phyloP scores from a whole-genome alignment of 1,140 invertebrate species.

The Megalonaias nervosa region DNA sequence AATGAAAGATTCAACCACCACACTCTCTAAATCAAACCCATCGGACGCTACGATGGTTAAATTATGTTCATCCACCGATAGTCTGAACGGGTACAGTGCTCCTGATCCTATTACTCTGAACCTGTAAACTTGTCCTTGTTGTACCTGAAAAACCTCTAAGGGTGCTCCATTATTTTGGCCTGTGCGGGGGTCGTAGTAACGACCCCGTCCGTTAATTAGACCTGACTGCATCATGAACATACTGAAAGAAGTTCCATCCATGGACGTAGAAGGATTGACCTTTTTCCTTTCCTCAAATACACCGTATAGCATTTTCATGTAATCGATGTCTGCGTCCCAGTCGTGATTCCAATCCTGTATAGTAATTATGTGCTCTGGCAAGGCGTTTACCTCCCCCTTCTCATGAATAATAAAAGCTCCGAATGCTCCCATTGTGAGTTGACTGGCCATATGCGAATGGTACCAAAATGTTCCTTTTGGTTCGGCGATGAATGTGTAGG shows the following conservation, averaged over 20 bases:
- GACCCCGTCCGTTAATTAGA: conserved; percentile 64
- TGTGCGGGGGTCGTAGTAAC: conserved; percentile 39
- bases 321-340: conserved; percentile 44
- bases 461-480: conserved; percentile 66
- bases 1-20: conserved; percentile 72
- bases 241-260: conserved; percentile 44
- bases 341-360: conserved; percentile 63
- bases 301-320: conserved; percentile 50
- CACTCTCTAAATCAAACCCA: conserved; percentile 83
- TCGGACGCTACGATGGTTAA: conserved; percentile 85
- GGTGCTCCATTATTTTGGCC: conserved; percentile 53
- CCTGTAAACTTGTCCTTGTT: conserved; percentile 38
- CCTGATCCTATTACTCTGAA: conserved; percentile 60
- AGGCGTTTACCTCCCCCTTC: neutral
- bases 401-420: conserved; percentile 60
- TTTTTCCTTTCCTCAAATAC: conserved; percentile 37
- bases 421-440: conserved; percentile 56
- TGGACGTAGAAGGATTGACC: conserved; percentile 17
- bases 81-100: conserved; percentile 52
- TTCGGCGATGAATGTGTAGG: conserved; percentile 78
- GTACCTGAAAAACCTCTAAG: conserved; percentile 49
- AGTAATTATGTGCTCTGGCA: conserved; percentile 47
- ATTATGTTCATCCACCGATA: conserved; percentile 89
- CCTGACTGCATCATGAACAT: conserved; percentile 53
- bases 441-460: conserved; percentile 63